Evolutionary conservation across 2,113 vertebrate species (phyloP).

Genomic region (Sapajus apella): DNA sequence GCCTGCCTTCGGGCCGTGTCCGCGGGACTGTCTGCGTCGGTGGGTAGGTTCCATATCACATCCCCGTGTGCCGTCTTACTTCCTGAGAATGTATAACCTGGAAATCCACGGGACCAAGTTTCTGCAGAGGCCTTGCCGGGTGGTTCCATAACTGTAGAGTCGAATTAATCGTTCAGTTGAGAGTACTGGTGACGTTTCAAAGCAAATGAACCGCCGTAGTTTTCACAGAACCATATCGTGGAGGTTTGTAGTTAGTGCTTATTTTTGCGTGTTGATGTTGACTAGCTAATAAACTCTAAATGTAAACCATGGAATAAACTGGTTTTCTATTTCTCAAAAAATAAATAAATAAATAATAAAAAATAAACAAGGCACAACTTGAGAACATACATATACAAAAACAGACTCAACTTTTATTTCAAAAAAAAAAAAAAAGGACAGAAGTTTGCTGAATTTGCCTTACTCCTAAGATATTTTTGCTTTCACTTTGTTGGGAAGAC

Average conservation of each 20-base stretch:
- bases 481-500: background rate
- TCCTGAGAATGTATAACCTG: conserved; percentile 88
- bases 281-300: conserved; percentile 94
- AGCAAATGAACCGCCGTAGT: conserved; percentile 81
- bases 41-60: conserved; percentile 82
- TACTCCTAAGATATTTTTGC: background rate
- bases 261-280: conserved; percentile 94
- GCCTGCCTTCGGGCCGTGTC: conserved; percentile 32
- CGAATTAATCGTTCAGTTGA: conserved; percentile 81
- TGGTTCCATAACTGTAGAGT: conserved; percentile 81
- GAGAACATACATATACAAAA: background rate
- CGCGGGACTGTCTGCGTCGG: conserved; percentile 60
- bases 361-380: too few relatives aligned
- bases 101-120: conserved; percentile 82
- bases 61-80: conserved; percentile 86
- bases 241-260: conserved; percentile 90
- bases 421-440: background rate
- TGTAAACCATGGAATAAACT: conserved; percentile 88
- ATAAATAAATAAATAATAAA: too few relatives aligned
- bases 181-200: conserved; percentile 77
- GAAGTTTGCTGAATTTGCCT: background rate
- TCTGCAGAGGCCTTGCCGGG: conserved; percentile 85
- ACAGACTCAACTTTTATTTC: background rate
- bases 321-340: conserved; percentile 83
- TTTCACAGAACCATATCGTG: conserved; percentile 84